These are phyloP conservation scores for Propithecus coquereli DNA, from an alignment of 2,113 vertebrate species.

Conservation along the genomic window DNA sequence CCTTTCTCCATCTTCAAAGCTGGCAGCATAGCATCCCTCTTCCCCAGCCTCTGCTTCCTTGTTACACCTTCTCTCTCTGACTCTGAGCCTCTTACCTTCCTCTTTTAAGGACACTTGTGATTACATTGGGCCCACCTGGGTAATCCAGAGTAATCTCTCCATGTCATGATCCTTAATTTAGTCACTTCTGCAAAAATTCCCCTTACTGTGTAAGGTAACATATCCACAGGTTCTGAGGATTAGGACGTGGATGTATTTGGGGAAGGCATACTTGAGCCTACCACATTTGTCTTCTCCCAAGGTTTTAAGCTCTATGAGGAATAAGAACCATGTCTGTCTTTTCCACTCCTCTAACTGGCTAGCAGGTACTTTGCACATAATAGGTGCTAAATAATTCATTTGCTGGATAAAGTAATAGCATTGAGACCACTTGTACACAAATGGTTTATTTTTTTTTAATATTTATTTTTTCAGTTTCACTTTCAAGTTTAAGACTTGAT, in stretches of 20 bases:
- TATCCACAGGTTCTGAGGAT: not conserved
- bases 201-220: not conserved
- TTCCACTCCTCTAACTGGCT: not conserved
- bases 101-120: not conserved
- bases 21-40: not conserved
- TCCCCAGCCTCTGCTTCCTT: not conserved
- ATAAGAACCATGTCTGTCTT: not conserved
- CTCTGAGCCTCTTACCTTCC: not conserved
- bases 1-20: not conserved
- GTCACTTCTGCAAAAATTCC: not conserved
- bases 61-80: not conserved
- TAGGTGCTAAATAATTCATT: not conserved
- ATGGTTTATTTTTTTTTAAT: slow-evolving; percentile 32
- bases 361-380: not conserved
- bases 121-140: not conserved
- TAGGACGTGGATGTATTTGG: not conserved
- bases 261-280: not conserved
- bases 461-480: not conserved
- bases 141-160: not conserved
- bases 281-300: not conserved
- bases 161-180: not conserved
- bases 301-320: not conserved
- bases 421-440: not conserved
- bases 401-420: not conserved
- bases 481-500: not conserved